Evolutionary conservation across 2,888 invertebrate species (phyloP), one percentile per base, ranked within the genome.

Genomic region (Hylaea fasciaria): DNA sequence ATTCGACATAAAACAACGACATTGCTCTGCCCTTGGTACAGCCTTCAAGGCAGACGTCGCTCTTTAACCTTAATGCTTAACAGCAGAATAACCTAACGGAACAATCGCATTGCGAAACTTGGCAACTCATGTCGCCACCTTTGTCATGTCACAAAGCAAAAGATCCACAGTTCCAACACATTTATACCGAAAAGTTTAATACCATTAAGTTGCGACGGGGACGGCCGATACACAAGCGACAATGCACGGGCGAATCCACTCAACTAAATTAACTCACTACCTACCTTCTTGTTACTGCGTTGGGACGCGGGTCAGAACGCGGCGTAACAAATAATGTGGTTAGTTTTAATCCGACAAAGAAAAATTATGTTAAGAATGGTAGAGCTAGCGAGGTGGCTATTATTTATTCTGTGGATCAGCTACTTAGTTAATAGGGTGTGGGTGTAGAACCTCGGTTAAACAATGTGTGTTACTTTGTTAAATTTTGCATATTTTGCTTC

Each of bases 211-310:
- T 76, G 73, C 64, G 65, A 72, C 73, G 73, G 65, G 62, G 71
- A 75, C 78, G 75, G 79, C 79, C 89, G 89, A 91, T 91, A 91
- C 91, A 91, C 91, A 91, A 90, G 86, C 86, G 88, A 91, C 91
- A 91, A 90, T 89, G 89, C 89, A 85, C 83, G 84, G 83, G 82
- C 78, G 78, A 83, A 88, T 84, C 91, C 91, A 92, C 91, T 92
- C 89, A 87, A 85, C 86, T 86, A 91, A 91, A 91, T 91, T 91
- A 91, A 92, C 91, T 86, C 82, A 80, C 80, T 70, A 81, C 81
- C 76, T 69, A 82, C 82, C 76, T 83, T 83, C 84, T 86, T 82
- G 87, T 86, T 87, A 86, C 87, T 89, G 89, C 88, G 86, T 81
- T 76, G 71, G 78, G 72, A 64, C 37, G 68, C 9, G 50, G 29